A percentile compares a stretch with the other conserved stretches of the same genome.
These are phyloP conservation scores for Plagodis pulveraria DNA, from an alignment of 2,888 invertebrate genomes.

Conservation along the genomic window DNA sequence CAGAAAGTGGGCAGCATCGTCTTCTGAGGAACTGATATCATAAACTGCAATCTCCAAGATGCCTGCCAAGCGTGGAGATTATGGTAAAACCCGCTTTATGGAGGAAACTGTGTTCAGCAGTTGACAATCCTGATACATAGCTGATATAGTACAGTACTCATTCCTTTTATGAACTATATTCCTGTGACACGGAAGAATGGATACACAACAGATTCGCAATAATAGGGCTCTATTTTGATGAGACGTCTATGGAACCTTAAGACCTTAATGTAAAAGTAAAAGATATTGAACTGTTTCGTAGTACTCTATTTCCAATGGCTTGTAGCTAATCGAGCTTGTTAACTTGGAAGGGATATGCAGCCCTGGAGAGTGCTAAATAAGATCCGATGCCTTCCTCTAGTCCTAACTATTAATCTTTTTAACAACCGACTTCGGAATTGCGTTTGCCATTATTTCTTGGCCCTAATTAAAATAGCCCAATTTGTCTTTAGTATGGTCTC, in stretches of 20 bases:
- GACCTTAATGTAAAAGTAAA: slow-evolving; percentile 11
- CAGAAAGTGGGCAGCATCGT: too few species aligned
- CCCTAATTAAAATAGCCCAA: slow-evolving; percentile 35
- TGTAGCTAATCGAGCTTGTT: slow-evolving; percentile 54
- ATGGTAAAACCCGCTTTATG: too few species aligned
- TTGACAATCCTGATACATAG: too few species aligned
- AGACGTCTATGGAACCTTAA: background rate
- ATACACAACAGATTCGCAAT: too few species aligned
- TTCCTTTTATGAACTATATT: too few species aligned
- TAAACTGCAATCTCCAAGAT: too few species aligned
- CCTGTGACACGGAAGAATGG: too few species aligned
- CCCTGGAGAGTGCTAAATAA: slow-evolving; percentile 68
- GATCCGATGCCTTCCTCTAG: slow-evolving; percentile 60
- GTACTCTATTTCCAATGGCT: background rate
- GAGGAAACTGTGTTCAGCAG: too few species aligned
- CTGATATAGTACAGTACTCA: too few species aligned
- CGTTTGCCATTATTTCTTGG: slow-evolving; percentile 26
- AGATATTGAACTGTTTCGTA: slow-evolving; percentile 29
- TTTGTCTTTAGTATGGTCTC: slow-evolving; percentile 18
- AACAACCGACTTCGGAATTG: slow-evolving; percentile 54
- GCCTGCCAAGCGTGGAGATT: too few species aligned
- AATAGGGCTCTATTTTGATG: background rate
- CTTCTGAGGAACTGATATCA: too few species aligned
- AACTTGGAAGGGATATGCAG: slow-evolving; percentile 49
- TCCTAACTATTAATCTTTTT: slow-evolving; percentile 73